Percentiles rank a stretch among this genome's conserved stretches.
These are phyloP conservation scores for Phalacrocorax pelagicus DNA, from an alignment of 2,113 vertebrate species.

Conservation along the genomic window DNA sequence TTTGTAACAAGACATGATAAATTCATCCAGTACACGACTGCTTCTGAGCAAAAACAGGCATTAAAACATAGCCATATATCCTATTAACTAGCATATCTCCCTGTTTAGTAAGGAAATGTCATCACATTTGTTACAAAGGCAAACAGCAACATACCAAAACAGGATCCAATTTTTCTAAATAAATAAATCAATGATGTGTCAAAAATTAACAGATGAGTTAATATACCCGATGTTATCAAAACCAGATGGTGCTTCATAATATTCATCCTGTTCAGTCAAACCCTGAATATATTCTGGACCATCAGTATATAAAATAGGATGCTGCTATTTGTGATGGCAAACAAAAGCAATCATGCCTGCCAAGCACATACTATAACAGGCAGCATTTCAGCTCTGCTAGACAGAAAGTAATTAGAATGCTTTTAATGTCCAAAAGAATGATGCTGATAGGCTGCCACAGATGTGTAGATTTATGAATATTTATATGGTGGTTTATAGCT, in stretches of 20 bases:
- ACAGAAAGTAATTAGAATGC: constrained; percentile 90
- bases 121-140: constrained; percentile 72
- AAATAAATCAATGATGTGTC: constrained; percentile 82
- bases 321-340: constrained; percentile 87
- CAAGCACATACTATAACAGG: constrained; percentile 86
- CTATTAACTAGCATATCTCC: constrained; percentile 48
- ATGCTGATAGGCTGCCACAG: constrained; percentile 91
- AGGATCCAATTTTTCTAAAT: constrained; percentile 79
- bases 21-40: not conserved
- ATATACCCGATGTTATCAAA: constrained; percentile 76
- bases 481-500: constrained; percentile 91
- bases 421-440: constrained; percentile 89
- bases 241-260: constrained; percentile 80
- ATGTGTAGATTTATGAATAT: constrained; percentile 99
- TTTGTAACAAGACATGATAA: not conserved
- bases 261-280: constrained; percentile 81
- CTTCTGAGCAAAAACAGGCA: constrained; percentile 41
- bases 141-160: constrained; percentile 76
- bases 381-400: constrained; percentile 85
- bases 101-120: constrained; percentile 65
- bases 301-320: constrained; percentile 83
- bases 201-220: constrained; percentile 84
- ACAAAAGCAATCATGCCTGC: constrained; percentile 88
- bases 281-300: constrained; percentile 82
- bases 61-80: constrained; percentile 61